These are phyloP conservation scores for Ciona savignyi DNA, from an alignment of 23 tunicate species.

Conservation along the genomic window DNA sequence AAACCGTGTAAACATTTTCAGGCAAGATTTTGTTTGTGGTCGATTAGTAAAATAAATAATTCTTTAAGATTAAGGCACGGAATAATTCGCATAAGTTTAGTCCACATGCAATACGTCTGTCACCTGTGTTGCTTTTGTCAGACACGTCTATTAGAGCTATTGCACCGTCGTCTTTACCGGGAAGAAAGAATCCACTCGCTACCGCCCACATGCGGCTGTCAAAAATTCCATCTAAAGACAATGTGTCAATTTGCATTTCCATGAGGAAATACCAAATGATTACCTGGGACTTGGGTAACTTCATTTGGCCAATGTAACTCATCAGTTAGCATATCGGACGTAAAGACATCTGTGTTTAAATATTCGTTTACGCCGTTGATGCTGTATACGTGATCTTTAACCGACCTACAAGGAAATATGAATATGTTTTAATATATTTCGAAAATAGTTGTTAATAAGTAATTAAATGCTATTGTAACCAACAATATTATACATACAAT, in stretches of 20 bases:
- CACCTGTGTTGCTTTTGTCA: slow-evolving; percentile 46
- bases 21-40: no score
- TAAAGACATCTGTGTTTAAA: not conserved
- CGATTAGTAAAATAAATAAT: no score
- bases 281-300: slow-evolving; percentile 81
- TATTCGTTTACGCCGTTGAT: slow-evolving; percentile 30
- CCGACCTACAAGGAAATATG: not conserved
- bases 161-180: slow-evolving; percentile 80
- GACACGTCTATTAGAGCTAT: slow-evolving; percentile 74
- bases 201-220: slow-evolving; percentile 33
- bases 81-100: no score
- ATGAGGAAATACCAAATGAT: no score
- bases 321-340: slow-evolving; percentile 29
- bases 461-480: no score
- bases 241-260: not conserved
- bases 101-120: no score
- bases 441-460: no score
- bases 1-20: no score
- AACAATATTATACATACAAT: no score
- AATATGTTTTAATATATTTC: not conserved
- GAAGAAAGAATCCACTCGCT: slow-evolving; percentile 76
- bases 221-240: slow-evolving; percentile 48
- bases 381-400: slow-evolving; percentile 25
- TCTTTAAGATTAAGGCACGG: no score
- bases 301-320: slow-evolving; percentile 81